phyloP scores from a whole-genome alignment of 2,797 vertebrate species.

The Megalops cyprinoides region DNA sequence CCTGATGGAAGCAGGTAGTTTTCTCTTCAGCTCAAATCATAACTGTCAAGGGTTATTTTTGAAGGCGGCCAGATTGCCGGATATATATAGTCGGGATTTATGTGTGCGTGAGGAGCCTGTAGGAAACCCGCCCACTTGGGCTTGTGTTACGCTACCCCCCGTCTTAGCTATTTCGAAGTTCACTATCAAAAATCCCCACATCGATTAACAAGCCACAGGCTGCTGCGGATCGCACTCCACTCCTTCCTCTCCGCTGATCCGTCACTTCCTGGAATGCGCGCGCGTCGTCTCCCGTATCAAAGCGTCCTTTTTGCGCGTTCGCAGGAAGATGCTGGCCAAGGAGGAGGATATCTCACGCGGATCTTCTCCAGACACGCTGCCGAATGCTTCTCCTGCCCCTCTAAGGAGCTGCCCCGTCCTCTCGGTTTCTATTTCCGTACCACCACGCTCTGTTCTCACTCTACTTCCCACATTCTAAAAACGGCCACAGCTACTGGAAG shows the following conservation, averaged over 20 bases:
- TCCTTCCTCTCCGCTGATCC: conserved; percentile 41
- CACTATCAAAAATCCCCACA: too few relatives aligned
- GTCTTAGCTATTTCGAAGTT: too few relatives aligned
- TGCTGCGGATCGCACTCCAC: background rate
- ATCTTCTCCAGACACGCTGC: background rate
- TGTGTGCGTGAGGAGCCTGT: too few relatives aligned
- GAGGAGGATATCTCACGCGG: conserved; percentile 21
- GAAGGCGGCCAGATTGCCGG: too few relatives aligned
- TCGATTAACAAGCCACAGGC: too few relatives aligned
- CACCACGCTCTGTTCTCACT: conserved; percentile 60
- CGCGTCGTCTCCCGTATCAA: conserved; percentile 57
- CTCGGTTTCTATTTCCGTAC: conserved; percentile 71
- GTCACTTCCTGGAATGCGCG: conserved; percentile 46
- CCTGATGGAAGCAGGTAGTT: too few relatives aligned
- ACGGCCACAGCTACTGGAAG: conserved; percentile 35
- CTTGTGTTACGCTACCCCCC: too few relatives aligned
- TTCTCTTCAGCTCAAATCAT: too few relatives aligned
- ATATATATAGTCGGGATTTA: too few relatives aligned
- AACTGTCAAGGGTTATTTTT: too few relatives aligned
- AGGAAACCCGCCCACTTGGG: too few relatives aligned
- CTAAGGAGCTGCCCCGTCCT: conserved; percentile 37
- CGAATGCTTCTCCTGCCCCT: background rate
- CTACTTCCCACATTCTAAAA: conserved; percentile 59
- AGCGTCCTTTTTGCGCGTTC: conserved; percentile 56
- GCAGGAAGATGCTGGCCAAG: conserved; percentile 45